phyloP scores from a whole-genome alignment of 2,797 vertebrate species.

The Prunella strophiata region DNA sequence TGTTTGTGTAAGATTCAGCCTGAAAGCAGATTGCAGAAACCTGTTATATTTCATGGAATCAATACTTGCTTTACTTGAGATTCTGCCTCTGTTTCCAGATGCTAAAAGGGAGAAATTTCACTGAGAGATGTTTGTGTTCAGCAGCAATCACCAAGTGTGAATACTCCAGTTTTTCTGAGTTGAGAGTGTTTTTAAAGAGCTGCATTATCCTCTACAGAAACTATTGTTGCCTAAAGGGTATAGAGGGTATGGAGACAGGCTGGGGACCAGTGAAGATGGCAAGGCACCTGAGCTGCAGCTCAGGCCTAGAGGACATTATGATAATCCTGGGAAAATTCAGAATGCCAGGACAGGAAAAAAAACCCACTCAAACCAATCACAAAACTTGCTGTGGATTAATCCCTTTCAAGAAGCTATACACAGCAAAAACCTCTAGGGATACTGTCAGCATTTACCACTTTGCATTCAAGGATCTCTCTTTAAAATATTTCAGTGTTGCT shows the following conservation, averaged over 20 bases:
- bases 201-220: neutral
- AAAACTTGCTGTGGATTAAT: neutral
- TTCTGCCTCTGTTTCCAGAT: neutral
- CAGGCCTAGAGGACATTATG: neutral
- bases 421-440: neutral
- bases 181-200: neutral
- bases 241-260: neutral
- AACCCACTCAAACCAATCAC: neutral
- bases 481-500: neutral
- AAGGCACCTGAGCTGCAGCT: neutral
- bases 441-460: neutral
- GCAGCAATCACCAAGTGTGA: neutral
- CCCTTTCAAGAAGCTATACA: neutral
- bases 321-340: neutral
- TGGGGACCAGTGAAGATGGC: neutral
- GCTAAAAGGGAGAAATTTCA: neutral
- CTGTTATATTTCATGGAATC: neutral
- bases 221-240: neutral
- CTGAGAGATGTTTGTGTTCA: neutral
- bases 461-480: neutral
- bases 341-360: neutral
- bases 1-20: neutral
- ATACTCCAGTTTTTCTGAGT: neutral
- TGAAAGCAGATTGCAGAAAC: constrained; percentile 40
- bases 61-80: neutral